Conservation (phyloP, 2,113 vertebrate species). For the Tragelaphus buxtoni region DNA sequence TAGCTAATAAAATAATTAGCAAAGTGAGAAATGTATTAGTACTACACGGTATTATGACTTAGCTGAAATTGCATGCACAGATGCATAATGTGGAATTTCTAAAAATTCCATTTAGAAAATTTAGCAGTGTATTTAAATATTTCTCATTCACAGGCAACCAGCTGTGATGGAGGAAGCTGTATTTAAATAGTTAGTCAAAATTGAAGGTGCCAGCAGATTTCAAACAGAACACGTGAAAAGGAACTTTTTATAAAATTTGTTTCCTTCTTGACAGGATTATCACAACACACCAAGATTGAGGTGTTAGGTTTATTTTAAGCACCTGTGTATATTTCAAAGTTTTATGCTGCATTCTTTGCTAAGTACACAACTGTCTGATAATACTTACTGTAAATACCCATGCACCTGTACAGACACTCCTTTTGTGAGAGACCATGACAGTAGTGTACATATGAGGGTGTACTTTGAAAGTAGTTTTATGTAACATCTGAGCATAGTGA, state of each 20-base stretch:
- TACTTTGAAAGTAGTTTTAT: background rate
- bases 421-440: background rate
- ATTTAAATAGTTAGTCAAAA: conserved; percentile 71
- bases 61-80: conserved; percentile 53
- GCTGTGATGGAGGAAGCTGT: conserved; percentile 62
- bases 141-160: conserved; percentile 65
- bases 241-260: conserved; percentile 63
- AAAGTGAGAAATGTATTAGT: conserved; percentile 53
- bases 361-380: background rate
- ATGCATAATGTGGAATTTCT: conserved; percentile 50
- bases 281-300: conserved; percentile 34
- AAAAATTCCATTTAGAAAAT: conserved; percentile 73
- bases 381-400: background rate
- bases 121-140: conserved; percentile 62
- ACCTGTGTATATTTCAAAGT: background rate
- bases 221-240: conserved; percentile 59
- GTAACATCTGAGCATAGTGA: background rate
- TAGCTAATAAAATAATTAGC: conserved; percentile 68
- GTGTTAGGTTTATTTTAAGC: conserved; percentile 50
- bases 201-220: conserved; percentile 70
- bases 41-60: conserved; percentile 40
- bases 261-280: conserved; percentile 32
- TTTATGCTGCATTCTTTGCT: background rate
- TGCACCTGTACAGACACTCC: background rate
- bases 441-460: background rate